These are phyloP conservation scores for Spilosoma lubricipeda DNA, from an alignment of 2,888 invertebrate genomes.

Conservation along the genomic window DNA sequence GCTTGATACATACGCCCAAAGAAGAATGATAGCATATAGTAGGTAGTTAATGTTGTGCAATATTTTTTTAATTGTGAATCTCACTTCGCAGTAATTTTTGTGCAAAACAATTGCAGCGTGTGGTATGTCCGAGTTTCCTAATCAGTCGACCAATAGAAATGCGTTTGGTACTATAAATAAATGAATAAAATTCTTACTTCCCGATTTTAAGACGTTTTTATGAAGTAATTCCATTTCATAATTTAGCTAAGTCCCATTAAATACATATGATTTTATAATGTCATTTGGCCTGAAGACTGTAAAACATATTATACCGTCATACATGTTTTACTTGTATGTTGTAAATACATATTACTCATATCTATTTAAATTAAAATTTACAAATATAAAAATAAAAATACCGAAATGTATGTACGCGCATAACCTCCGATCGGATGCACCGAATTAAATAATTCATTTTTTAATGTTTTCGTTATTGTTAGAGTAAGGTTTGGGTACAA, in stretches of 20 bases:
- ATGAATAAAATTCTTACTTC: not conserved
- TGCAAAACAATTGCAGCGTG: not conserved
- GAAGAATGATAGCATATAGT: constrained; percentile 10
- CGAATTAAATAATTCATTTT: too few species aligned
- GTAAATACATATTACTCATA: not conserved
- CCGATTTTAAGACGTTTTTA: not conserved
- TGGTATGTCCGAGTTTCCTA: not conserved
- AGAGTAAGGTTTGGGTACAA: too few species aligned
- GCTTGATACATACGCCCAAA: constrained; percentile 32
- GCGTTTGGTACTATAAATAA: not conserved
- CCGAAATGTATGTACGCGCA: too few species aligned
- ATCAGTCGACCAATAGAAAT: not conserved
- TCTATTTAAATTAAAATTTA: too few species aligned
- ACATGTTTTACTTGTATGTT: not conserved
- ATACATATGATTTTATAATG: too few species aligned
- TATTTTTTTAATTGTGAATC: not conserved
- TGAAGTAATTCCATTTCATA: not conserved
- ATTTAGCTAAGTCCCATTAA: not conserved
- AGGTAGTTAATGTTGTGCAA: not conserved
- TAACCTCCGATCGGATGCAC: too few species aligned
- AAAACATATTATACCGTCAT: too few species aligned
- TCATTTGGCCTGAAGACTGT: too few species aligned
- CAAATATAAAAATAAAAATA: too few species aligned
- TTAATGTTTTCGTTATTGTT: too few species aligned
- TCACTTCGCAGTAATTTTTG: not conserved